These are phyloP conservation scores for Mactromeris polynyma DNA, from an alignment of 2,888 invertebrate genomes.

Conservation along the genomic window DNA sequence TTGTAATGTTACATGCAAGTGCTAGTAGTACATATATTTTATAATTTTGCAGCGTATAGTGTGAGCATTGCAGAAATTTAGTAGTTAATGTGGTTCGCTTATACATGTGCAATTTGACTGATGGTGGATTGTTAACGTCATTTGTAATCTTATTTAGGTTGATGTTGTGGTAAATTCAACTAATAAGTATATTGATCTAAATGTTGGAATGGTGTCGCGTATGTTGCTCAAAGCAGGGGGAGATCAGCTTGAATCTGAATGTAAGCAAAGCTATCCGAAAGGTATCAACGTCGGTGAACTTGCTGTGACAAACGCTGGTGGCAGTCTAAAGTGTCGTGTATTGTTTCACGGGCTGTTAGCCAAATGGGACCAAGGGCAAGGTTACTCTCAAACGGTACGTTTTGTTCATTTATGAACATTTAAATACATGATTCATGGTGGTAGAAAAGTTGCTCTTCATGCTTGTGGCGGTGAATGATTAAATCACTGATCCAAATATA, in stretches of 20 bases:
- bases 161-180: slow-evolving; percentile 66
- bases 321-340: slow-evolving; percentile 49
- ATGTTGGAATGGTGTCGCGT: slow-evolving; percentile 44
- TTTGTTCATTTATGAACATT: background rate
- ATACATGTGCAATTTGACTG: too few relatives aligned
- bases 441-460: too few relatives aligned
- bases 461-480: too few relatives aligned
- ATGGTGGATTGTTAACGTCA: too few relatives aligned
- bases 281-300: slow-evolving; percentile 57
- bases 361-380: slow-evolving; percentile 51
- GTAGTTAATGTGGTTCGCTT: too few relatives aligned
- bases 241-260: slow-evolving; percentile 31
- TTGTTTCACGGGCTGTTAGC: slow-evolving; percentile 61
- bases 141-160: too few relatives aligned
- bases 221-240: slow-evolving; percentile 53
- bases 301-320: slow-evolving; percentile 57
- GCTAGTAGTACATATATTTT: too few relatives aligned
- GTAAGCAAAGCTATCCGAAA: slow-evolving; percentile 44
- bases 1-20: too few relatives aligned
- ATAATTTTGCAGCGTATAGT: too few relatives aligned
- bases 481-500: too few relatives aligned
- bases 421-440: too few relatives aligned
- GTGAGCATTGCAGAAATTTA: too few relatives aligned
- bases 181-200: slow-evolving; percentile 47
- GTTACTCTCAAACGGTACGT: slow-evolving; percentile 51